Evolutionary conservation across 2,113 vertebrate genomes (phyloP), one percentile per base, ranked within the genome.

Genomic region (Rhinolophus sinicus): DNA sequence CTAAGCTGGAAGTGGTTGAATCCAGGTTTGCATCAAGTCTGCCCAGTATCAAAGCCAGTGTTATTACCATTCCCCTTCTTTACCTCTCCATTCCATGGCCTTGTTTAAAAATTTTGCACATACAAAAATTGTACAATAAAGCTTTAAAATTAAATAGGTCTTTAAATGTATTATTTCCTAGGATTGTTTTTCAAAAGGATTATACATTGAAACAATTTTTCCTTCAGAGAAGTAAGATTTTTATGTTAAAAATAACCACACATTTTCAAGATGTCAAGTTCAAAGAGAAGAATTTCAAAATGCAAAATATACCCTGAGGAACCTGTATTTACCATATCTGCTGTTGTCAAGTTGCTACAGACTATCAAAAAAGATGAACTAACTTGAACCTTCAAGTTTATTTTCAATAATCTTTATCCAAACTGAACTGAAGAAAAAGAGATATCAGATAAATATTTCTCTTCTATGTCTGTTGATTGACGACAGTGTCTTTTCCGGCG

Each of bases 201-300:
- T 64, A 77, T 3, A 90, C 4, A 92, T 10, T 77, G 21, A 95
- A 89, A 58, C 82, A 35, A 4, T 26, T 80, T 93, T 82, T 86
- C 44, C 62, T 89, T 90, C 40, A 82, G 9, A 94, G 58, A 24
- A 90, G 60, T 70, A 85, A 81, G 9, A 86, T 2, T 93, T 83
- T 73, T 28, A 60, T 15, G 16, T 38, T 89, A 77, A 96, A 89
- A 92, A 58, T 21, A 93, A 78, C 3, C 28, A 30, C 5, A 33
- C 22, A 82, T 16, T 72, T 96, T 93, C 33, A 90, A 93, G n/a
- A 94, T 81, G 26, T 26, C 86, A 96, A 94, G 50, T 80, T 90
- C 50, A 52, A 88, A 87, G n/a, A 33, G 30, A 73, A 81, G 60
- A 88, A 73, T 95, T 94, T 33, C 38, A 80, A 58, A 94, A 78